Evolutionary conservation across 92 coral and sea anemone genomes (phyloP), one percentile per base, ranked within the genome.

Genomic region (Palythoa caribaeorum): DNA sequence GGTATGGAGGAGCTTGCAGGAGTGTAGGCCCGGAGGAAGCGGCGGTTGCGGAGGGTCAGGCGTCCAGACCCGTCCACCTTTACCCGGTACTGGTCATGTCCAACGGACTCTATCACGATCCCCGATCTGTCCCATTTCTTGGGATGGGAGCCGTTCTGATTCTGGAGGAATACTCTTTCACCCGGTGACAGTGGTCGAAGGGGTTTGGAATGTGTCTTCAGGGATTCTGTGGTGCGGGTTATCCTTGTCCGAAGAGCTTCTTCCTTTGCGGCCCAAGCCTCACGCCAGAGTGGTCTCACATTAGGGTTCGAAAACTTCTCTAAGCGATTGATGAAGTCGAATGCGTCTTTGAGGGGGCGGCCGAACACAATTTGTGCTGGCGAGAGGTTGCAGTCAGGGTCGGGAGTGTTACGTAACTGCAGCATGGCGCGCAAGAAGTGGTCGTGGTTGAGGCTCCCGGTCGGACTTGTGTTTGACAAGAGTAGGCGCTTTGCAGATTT

Each of bases 81-180:
- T 5, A 83, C 91, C 19, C 70, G 50, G 68, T 90, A 86, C 70
- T 90, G 91, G 47, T 92, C 94, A 72, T 92, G 89, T 78, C 91
- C 89, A 9, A 36, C 71, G 16, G 91, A 78, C 70, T 92, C 94
- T 21, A 90, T 65, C 0, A 92, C 74, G 2, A 44, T 15, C 16
- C 93, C 91, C 12, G 94, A 91, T 59, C 96, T 47, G 91, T 91
- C 94, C 94, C 94, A 93, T 87, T 91, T 93, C 78, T 79, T 93
- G 17, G 94, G 96, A 90, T 39, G 66, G 59, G 90, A 3, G 73
- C 92, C 96, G 19, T 80, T 80, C 71, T 93, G 95, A 70, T 90
- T 93, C 89, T 93, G 92, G 14, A 88, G 62, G 88, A 90, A 90
- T 12, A 90, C 95, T 83, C 51, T 77, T 15, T 90, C 92, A 16